phyloP scores from a whole-genome alignment of 2,113 vertebrate genomes.

The Herpetotheres cachinnans region DNA sequence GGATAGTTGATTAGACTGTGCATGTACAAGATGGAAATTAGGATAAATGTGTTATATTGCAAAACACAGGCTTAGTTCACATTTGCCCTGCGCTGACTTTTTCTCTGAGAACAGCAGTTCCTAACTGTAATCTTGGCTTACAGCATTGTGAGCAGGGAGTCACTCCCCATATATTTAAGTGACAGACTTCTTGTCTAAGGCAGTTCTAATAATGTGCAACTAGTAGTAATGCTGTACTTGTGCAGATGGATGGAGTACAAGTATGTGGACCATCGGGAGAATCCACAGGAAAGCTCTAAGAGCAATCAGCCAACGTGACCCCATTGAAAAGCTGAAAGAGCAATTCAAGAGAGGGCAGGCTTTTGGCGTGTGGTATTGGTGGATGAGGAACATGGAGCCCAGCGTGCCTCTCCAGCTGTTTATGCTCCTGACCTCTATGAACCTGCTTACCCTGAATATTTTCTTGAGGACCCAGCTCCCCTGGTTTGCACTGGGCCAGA shows the following conservation, averaged over 20 bases:
- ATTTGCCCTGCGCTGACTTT: neutral
- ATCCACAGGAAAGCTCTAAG: neutral
- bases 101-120: neutral
- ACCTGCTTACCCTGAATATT: neutral
- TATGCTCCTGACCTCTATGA: neutral
- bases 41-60: neutral
- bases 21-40: neutral
- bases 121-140: neutral
- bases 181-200: neutral
- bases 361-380: neutral
- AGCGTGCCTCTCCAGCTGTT: neutral
- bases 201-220: neutral
- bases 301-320: neutral
- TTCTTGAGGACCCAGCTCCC: neutral
- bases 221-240: too few relatives aligned
- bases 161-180: neutral
- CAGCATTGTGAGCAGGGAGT: neutral
- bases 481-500: neutral
- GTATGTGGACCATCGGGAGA: neutral
- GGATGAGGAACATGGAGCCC: fast-evolving
- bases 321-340: neutral
- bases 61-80: neutral
- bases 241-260: neutral
- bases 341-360: neutral
- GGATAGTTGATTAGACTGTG: neutral